These are phyloP conservation scores for Sarcophaga subvicina DNA, from an alignment of 2,888 invertebrate species.

Conservation along the genomic window DNA sequence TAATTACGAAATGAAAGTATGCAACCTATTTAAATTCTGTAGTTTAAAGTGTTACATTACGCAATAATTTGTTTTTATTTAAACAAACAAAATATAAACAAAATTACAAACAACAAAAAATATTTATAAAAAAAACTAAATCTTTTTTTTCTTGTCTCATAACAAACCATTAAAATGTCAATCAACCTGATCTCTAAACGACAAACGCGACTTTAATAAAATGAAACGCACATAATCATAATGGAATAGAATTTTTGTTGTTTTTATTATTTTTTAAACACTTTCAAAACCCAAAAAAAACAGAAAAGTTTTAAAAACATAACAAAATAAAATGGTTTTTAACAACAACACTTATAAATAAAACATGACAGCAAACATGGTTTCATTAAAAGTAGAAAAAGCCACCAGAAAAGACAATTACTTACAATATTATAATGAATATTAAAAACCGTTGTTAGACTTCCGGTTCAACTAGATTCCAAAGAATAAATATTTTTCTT, in stretches of 20 bases:
- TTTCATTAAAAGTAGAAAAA: conserved; percentile 4
- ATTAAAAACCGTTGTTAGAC: neutral
- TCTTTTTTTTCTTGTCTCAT: neutral
- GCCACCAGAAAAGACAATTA: neutral
- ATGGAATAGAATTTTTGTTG: neutral
- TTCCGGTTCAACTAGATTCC: neutral
- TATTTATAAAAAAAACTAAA: too few species aligned
- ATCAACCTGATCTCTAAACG: conserved; percentile 62
- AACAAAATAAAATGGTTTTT: neutral
- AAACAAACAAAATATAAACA: too few species aligned
- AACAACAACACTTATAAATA: conserved; percentile 43
- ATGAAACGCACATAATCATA: neutral
- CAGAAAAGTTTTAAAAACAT: conserved; percentile 1
- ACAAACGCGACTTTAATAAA: conserved; percentile 9
- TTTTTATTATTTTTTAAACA: neutral
- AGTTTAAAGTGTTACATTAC: too few species aligned
- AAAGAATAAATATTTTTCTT: neutral
- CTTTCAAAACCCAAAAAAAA: neutral
- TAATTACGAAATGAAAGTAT: too few species aligned
- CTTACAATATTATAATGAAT: neutral
- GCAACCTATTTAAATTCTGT: too few species aligned
- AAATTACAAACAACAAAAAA: too few species aligned
- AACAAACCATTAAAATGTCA: conserved; percentile 71
- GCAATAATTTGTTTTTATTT: too few species aligned
- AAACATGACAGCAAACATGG: conserved; percentile 59